A percentile compares a stretch with the other conserved stretches of the same genome.
These are phyloP conservation scores for Panopea generosa DNA, from an alignment of 2,888 invertebrate genomes.

Conservation along the genomic window DNA sequence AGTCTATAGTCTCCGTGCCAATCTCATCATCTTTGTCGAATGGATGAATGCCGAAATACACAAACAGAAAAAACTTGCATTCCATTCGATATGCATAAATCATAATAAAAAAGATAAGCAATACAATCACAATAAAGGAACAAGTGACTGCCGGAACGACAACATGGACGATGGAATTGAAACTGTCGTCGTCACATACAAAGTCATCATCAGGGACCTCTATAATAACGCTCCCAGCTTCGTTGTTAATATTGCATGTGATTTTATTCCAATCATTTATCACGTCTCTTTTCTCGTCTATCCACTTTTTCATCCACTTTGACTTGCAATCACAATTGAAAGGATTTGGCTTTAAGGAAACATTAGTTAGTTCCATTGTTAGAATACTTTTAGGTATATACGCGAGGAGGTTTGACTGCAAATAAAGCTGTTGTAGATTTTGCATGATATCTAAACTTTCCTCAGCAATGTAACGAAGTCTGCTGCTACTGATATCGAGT, in stretches of 20 bases:
- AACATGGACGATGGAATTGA: constrained; percentile 55
- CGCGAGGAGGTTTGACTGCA: constrained; percentile 19
- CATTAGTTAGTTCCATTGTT: not conserved
- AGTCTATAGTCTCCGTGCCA: constrained; percentile 55
- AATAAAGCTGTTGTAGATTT: constrained; percentile 9
- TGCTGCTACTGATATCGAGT: constrained; percentile 23
- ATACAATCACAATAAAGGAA: constrained; percentile 27
- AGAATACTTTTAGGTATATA: constrained; percentile 10
- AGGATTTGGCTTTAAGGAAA: constrained; percentile 48
- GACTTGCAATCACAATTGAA: constrained; percentile 67
- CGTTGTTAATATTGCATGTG: constrained; percentile 45
- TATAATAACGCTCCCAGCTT: constrained; percentile 31
- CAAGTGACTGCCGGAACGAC: constrained; percentile 47
- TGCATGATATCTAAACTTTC: constrained; percentile 2
- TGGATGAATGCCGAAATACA: constrained; percentile 69
- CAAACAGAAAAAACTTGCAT: constrained; percentile 65
- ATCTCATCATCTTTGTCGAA: constrained; percentile 64
- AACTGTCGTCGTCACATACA: constrained; percentile 49
- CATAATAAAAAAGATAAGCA: constrained; percentile 28
- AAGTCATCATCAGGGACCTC: constrained; percentile 56
- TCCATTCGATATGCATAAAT: constrained; percentile 62
- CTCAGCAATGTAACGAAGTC: not conserved
- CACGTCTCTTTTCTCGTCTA: constrained; percentile 25
- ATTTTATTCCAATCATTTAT: constrained; percentile 48
- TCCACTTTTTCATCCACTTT: constrained; percentile 68